A percentile compares a stretch with the other conserved stretches of the same genome.
Conservation (phyloP, 2,888 invertebrate species). For the Deroplatys truncata region DNA sequence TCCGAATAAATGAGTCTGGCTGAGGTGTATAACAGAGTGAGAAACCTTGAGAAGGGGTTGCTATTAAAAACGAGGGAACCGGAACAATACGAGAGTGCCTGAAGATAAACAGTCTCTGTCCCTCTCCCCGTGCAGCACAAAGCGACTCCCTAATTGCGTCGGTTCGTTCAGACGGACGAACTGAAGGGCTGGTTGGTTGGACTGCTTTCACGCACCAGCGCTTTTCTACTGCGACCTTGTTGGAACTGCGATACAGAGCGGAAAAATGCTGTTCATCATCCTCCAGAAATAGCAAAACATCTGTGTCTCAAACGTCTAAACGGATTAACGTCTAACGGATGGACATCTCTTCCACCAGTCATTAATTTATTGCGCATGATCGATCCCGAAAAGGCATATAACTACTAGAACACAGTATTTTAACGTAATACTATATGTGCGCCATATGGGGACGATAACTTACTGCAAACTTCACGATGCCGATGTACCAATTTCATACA, state of each 20-base stretch:
- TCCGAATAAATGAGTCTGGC: neutral
- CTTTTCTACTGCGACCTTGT: neutral
- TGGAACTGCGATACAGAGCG: neutral
- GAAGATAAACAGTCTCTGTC: neutral
- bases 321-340: no score
- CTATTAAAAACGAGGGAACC: neutral
- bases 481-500: no score
- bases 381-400: no score
- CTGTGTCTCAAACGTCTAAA: neutral
- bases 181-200: neutral
- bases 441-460: no score
- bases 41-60: neutral
- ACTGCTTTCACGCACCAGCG: neutral
- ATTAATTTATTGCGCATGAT: no score
- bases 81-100: neutral
- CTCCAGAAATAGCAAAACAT: neutral
- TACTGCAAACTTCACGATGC: no score
- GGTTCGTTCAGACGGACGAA: neutral
- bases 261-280: neutral
- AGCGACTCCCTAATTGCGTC: neutral
- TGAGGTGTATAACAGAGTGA: neutral
- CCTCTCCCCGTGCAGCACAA: neutral
- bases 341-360: no score
- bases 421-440: no score
- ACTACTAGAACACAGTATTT: no score